phyloP scores from a whole-genome alignment of 2,888 invertebrate species.

The Idaea biselata region DNA sequence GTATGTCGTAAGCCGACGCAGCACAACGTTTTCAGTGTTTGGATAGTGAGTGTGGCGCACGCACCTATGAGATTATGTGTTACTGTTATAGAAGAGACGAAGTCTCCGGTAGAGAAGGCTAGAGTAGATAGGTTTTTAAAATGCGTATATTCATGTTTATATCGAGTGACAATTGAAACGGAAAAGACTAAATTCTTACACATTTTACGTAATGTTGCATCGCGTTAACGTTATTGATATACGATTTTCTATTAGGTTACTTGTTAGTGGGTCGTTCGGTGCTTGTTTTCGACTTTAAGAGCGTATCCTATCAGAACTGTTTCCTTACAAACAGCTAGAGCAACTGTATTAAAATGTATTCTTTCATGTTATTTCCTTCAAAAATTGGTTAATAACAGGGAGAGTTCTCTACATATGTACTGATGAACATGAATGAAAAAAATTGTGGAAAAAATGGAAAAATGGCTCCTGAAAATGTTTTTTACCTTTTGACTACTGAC shows the following conservation, averaged over 20 bases:
- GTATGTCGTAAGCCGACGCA: constrained; percentile 13
- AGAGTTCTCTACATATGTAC: too few relatives aligned
- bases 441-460: too few relatives aligned
- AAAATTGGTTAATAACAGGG: too few relatives aligned
- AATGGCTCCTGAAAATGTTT: too few relatives aligned
- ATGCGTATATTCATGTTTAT: constrained; percentile 70
- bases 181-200: constrained; percentile 78
- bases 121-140: constrained; percentile 75
- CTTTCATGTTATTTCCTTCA: too few relatives aligned
- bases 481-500: too few relatives aligned
- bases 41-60: constrained; percentile 46
- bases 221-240: constrained; percentile 71
- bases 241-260: constrained; percentile 64
- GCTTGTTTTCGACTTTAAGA: constrained; percentile 12
- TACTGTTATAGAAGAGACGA: constrained; percentile 71
- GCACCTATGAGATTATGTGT: constrained; percentile 54
- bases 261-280: constrained; percentile 44
- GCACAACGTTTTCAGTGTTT: constrained; percentile 30
- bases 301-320: constrained; percentile 15
- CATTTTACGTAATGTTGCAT: constrained; percentile 75
- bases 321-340: constrained; percentile 5
- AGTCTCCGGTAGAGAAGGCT: constrained; percentile 76
- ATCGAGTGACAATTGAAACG: constrained; percentile 76
- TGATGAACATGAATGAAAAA: too few relatives aligned
- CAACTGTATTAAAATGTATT: too few relatives aligned